These are phyloP conservation scores for Allobates femoralis DNA, from an alignment of 2,797 vertebrate genomes.

Conservation along the genomic window DNA sequence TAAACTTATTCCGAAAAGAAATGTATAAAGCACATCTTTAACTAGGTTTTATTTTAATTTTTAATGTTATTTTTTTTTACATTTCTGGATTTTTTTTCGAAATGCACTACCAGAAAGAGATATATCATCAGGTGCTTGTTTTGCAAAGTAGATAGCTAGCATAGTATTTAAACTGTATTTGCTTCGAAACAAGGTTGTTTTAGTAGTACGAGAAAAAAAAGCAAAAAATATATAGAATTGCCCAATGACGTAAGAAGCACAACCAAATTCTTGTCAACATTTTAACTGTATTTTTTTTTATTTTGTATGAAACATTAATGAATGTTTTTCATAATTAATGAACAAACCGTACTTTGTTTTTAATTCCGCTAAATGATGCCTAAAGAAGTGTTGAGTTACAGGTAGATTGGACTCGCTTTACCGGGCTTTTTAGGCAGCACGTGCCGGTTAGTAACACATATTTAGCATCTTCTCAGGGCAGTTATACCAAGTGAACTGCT, in stretches of 20 bases:
- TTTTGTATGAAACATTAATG: constrained; percentile 66
- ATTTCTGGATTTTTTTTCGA: constrained; percentile 67
- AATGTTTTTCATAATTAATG: constrained; percentile 67
- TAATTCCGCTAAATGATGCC: constrained; percentile 69
- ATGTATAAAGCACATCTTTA: constrained; percentile 65
- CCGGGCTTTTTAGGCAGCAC: constrained; percentile 75
- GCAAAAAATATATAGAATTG: constrained; percentile 56
- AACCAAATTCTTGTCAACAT: constrained; percentile 68
- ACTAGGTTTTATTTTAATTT: constrained; percentile 58
- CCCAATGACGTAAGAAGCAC: constrained; percentile 71
- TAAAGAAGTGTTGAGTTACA: constrained; percentile 71
- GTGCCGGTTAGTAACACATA: constrained; percentile 76
- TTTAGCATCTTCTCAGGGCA: constrained; percentile 83
- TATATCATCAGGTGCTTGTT: constrained; percentile 65
- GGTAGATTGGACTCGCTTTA: constrained; percentile 78
- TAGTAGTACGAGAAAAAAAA: constrained; percentile 20
- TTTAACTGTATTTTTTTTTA: constrained; percentile 67
- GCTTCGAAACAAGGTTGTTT: constrained; percentile 46
- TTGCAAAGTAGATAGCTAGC: constrained; percentile 65
- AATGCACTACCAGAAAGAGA: constrained; percentile 67
- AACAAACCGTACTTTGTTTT: constrained; percentile 67
- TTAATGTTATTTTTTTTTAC: constrained; percentile 32
- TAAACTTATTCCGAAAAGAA: constrained; percentile 73
- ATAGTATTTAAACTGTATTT: constrained; percentile 51
- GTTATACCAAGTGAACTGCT: constrained; percentile 81